Evolutionary conservation across 2,797 vertebrate species (phyloP).

Genomic region (Spea hammondii): DNA sequence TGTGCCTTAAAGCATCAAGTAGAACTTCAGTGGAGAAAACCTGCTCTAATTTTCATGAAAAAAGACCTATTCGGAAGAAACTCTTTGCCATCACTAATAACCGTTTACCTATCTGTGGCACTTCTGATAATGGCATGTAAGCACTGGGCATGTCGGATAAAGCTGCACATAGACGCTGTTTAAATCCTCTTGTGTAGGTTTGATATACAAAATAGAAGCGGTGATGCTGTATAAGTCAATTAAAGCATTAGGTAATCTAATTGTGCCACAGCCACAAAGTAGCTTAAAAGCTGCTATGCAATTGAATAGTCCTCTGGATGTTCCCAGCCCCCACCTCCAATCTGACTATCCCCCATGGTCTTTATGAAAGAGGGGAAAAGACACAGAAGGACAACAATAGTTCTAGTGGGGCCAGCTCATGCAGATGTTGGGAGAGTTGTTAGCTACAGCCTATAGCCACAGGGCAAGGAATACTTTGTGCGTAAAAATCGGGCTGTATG

Average conservation of each 20-base stretch:
- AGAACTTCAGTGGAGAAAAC: conserved; percentile 38
- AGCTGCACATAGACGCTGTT: conserved; percentile 48
- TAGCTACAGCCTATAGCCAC: conserved; percentile 9
- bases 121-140: conserved; percentile 50
- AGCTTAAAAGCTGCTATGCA: conserved; percentile 56
- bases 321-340: conserved; percentile 54
- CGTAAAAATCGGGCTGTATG: background rate
- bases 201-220: conserved; percentile 58
- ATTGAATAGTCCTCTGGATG: conserved; percentile 60
- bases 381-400: conserved; percentile 71
- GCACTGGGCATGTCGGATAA: conserved; percentile 48
- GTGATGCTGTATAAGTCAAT: conserved; percentile 63
- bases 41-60: conserved; percentile 35
- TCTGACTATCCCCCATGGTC: conserved; percentile 66
- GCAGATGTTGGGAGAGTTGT: conserved; percentile 40
- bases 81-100: conserved; percentile 46
- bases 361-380: conserved; percentile 61
- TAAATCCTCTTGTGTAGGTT: conserved; percentile 59
- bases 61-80: conserved; percentile 42
- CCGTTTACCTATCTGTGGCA: conserved; percentile 37
- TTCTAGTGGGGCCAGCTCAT: conserved; percentile 68
- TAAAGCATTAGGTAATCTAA: conserved; percentile 64
- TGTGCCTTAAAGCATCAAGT: conserved; percentile 27
- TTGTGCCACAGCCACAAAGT: conserved; percentile 58
- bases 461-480: conserved; percentile 39